phyloP scores from a whole-genome alignment of 2,797 vertebrate genomes.

The Pangasius macronema region DNA sequence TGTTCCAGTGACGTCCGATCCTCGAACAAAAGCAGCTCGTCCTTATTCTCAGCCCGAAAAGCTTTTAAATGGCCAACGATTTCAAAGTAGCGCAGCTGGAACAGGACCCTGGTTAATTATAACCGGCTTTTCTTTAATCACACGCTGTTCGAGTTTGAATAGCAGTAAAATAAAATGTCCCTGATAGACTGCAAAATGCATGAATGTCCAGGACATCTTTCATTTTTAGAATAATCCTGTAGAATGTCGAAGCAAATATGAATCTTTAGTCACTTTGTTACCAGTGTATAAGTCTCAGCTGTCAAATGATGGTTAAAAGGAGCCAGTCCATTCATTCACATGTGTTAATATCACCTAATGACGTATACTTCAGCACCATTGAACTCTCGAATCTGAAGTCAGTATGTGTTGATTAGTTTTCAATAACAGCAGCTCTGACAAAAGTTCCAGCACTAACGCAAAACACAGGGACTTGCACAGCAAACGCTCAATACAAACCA shows the following conservation, averaged over 20 bases:
- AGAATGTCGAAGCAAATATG: constrained; percentile 37
- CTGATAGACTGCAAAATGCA: constrained; percentile 48
- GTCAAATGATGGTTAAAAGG: constrained; percentile 16
- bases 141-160: constrained; percentile 48
- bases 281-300: background rate
- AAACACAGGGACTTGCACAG: background rate
- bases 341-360: background rate
- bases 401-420: background rate
- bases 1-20: constrained; percentile 33
- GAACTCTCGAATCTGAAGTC: background rate
- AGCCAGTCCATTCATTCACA: constrained; percentile 11
- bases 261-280: constrained; percentile 25
- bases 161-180: constrained; percentile 38
- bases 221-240: background rate
- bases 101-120: constrained; percentile 44
- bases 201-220: constrained; percentile 28
- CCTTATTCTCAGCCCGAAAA: background rate
- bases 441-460: background rate
- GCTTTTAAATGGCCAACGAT: constrained; percentile 37
- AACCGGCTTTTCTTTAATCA: constrained; percentile 56
- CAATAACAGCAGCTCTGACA: background rate
- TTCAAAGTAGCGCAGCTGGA: constrained; percentile 46
- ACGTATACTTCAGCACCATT: background rate
- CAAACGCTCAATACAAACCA: too few relatives aligned
- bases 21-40: constrained; percentile 17